Evolutionary conservation across 2,888 invertebrate genomes (phyloP).

Genomic region (Mechanitis mazaeus): DNA sequence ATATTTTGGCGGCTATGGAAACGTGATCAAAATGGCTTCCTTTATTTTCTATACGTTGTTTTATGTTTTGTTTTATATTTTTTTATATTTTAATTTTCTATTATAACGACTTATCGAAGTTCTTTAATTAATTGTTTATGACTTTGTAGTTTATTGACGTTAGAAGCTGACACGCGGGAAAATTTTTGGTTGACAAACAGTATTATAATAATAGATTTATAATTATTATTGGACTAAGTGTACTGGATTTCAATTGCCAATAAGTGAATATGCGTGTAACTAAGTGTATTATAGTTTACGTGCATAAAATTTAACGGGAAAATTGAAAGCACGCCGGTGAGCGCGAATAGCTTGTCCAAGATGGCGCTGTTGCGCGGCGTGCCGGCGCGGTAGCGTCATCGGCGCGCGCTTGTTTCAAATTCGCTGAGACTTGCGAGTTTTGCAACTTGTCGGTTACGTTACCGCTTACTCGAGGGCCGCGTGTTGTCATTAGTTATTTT

Average conservation of each 20-base stretch:
- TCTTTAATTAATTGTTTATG: not conserved
- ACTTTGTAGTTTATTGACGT: slow-evolving; percentile 32
- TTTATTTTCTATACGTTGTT: slow-evolving; percentile 30
- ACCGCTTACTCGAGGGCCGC: slow-evolving; percentile 61
- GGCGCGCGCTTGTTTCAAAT: slow-evolving; percentile 69
- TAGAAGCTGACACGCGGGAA: slow-evolving; percentile 66
- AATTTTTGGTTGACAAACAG: slow-evolving; percentile 29
- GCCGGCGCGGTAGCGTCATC: slow-evolving; percentile 60
- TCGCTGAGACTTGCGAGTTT: slow-evolving; percentile 54
- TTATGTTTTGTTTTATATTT: slow-evolving; percentile 33
- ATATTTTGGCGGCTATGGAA: slow-evolving; percentile 68
- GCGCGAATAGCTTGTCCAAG: slow-evolving; percentile 58
- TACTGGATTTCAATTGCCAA: slow-evolving; percentile 5
- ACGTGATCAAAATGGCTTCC: slow-evolving; percentile 79
- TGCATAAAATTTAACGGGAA: slow-evolving; percentile 30
- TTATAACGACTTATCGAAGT: too few species aligned
- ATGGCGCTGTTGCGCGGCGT: slow-evolving; percentile 74
- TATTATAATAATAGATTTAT: not conserved
- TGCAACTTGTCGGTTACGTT: slow-evolving; percentile 69
- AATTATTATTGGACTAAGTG: slow-evolving; percentile 14
- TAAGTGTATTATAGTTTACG: slow-evolving; percentile 17
- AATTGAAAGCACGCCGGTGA: slow-evolving; percentile 60
- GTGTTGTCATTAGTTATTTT: slow-evolving; percentile 75
- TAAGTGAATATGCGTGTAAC: slow-evolving; percentile 9
- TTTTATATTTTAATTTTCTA: slow-evolving; percentile 38